Percentiles rank a stretch among this genome's conserved stretches.
Evolutionary conservation across 2,797 vertebrate genomes (phyloP).

Genomic region (Cetoscarus ocellatus): DNA sequence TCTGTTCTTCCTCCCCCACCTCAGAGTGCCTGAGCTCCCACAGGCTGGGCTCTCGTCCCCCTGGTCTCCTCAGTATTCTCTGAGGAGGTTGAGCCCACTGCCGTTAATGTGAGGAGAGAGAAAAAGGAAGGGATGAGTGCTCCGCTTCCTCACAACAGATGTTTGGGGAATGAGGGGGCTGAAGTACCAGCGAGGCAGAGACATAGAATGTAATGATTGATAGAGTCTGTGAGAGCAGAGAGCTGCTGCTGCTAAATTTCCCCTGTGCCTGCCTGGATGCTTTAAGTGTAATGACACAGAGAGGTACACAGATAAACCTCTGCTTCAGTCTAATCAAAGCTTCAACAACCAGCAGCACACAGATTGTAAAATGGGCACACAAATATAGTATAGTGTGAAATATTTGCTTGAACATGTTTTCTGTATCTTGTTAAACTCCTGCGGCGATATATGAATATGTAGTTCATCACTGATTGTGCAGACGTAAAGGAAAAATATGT

Average conservation of each 20-base stretch:
- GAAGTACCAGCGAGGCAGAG: constrained; percentile 63
- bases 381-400: constrained; percentile 10
- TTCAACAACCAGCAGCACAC: constrained; percentile 16
- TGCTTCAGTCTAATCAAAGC: constrained; percentile 41
- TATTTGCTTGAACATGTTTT: not conserved
- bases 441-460: not conserved
- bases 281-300: constrained; percentile 53
- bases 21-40: constrained; percentile 48
- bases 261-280: constrained; percentile 53
- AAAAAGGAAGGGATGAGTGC: constrained; percentile 58
- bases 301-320: constrained; percentile 46
- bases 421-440: not conserved
- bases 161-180: constrained; percentile 69
- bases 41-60: constrained; percentile 24
- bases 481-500: too few relatives aligned
- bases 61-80: constrained; percentile 32
- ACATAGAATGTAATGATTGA: constrained; percentile 75
- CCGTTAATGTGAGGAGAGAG: constrained; percentile 41
- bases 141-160: constrained; percentile 72
- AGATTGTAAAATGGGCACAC: not conserved
- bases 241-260: constrained; percentile 65
- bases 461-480: too few relatives aligned
- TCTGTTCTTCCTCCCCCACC: not conserved
- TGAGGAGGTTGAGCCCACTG: constrained; percentile 49
- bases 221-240: constrained; percentile 64